A percentile compares a stretch with the other conserved stretches of the same genome.
phyloP scores from a whole-genome alignment of 1,140 invertebrate species.

The Cyrtorhinus lividipennis region DNA sequence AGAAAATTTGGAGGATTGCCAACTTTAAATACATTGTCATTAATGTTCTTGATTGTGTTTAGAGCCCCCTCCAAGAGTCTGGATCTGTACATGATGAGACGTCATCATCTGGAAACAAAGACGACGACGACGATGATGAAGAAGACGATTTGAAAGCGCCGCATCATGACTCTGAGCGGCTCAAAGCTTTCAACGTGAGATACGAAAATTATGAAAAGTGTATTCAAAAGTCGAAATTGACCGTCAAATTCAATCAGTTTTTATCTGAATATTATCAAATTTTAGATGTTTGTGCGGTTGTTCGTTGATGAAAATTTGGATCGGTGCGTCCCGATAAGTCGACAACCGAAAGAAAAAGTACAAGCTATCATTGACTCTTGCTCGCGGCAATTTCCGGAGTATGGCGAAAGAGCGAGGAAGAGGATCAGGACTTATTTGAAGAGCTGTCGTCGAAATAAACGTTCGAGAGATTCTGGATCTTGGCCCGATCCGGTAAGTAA shows the following conservation, averaged over 20 bases:
- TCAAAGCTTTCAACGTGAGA: conserved; percentile 94
- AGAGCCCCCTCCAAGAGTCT: conserved; percentile 49
- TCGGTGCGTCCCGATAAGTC: conserved; percentile 89
- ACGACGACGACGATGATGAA: conserved; percentile 86
- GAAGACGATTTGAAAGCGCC: conserved; percentile 78
- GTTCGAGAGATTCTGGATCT: conserved; percentile 54
- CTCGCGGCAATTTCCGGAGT: conserved; percentile 91
- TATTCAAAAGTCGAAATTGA: background rate
- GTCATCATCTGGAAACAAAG: conserved; percentile 74
- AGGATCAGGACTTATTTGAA: conserved; percentile 90
- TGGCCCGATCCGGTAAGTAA: conserved; percentile 52
- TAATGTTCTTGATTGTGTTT: conserved; percentile 9
- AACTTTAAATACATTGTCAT: no score
- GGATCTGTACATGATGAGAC: conserved; percentile 75
- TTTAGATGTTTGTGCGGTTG: conserved; percentile 90
- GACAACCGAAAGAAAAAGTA: conserved; percentile 95
- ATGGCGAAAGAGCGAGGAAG: conserved; percentile 83
- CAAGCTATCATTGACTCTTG: conserved; percentile 95
- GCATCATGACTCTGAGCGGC: conserved; percentile 82
- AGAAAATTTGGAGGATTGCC: no score
- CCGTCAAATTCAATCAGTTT: no score
- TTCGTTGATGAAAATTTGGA: conserved; percentile 96
- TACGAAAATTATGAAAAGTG: conserved; percentile 14
- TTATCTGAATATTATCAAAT: no score
- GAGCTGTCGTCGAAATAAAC: conserved; percentile 85